Percentiles rank a stretch among this genome's conserved stretches.
Conservation (phyloP, 2,113 vertebrate genomes). For the Gobiocypris rarus region DNA sequence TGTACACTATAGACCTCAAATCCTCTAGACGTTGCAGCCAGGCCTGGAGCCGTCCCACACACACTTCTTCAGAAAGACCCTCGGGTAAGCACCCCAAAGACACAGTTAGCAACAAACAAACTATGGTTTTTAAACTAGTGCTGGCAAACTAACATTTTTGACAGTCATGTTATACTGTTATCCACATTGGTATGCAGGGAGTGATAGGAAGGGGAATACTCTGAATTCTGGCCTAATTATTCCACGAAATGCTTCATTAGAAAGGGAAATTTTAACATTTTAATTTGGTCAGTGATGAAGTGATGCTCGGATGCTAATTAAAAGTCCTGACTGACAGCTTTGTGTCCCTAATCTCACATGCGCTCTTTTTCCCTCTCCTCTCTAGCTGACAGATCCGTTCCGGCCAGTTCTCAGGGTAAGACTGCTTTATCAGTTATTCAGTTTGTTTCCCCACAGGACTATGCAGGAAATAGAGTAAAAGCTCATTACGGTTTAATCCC, state of each 20-base stretch:
- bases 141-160: not conserved
- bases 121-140: not conserved
- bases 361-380: slow-evolving; percentile 83
- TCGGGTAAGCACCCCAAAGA: slow-evolving; percentile 79
- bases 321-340: slow-evolving; percentile 83
- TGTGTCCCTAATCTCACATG: slow-evolving; percentile 84
- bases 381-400: slow-evolving; percentile 97
- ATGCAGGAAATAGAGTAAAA: slow-evolving; percentile 45
- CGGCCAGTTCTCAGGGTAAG: slow-evolving; percentile 98
- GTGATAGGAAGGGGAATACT: slow-evolving; percentile 25
- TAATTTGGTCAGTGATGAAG: slow-evolving; percentile 84
- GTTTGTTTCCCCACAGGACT: slow-evolving; percentile 46
- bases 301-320: slow-evolving; percentile 84
- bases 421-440: slow-evolving; percentile 66
- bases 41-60: slow-evolving; percentile 92
- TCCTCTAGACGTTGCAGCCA: slow-evolving; percentile 90
- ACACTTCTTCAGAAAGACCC: slow-evolving; percentile 97
- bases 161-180: slow-evolving; percentile 30
- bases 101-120: not conserved
- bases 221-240: slow-evolving; percentile 76
- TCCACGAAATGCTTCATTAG: slow-evolving; percentile 81
- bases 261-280: slow-evolving; percentile 86
- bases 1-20: slow-evolving; percentile 87
- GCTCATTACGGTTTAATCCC: slow-evolving; percentile 57
- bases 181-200: slow-evolving; percentile 58